phyloP scores from a whole-genome alignment of 2,113 vertebrate genomes.

The Panthera tigris region DNA sequence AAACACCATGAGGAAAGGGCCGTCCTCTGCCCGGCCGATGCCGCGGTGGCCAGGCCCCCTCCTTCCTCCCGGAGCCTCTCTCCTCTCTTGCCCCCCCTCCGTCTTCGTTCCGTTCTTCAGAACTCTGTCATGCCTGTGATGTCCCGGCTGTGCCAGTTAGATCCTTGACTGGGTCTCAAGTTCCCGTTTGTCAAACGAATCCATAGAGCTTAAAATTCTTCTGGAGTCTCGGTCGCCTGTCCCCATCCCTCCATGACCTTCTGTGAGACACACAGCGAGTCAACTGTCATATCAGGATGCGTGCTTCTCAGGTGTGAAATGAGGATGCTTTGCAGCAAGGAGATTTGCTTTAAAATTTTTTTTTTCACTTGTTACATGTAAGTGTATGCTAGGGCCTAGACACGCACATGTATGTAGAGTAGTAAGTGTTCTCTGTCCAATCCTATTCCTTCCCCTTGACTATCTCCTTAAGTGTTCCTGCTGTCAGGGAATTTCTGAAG shows the following conservation, averaged over 20 bases:
- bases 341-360: background rate
- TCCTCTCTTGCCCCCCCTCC: accelerated
- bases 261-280: background rate
- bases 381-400: background rate
- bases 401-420: background rate
- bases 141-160: background rate
- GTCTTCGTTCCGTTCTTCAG: background rate
- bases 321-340: background rate
- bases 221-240: background rate
- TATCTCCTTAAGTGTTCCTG: background rate
- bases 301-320: background rate
- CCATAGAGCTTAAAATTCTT: slow-evolving; percentile 44
- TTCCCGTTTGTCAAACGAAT: background rate
- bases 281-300: background rate
- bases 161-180: background rate
- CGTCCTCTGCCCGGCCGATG: background rate
- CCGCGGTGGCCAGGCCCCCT: accelerated
- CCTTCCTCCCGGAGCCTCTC: background rate
- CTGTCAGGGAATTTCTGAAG: background rate
- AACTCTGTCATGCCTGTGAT: background rate
- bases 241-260: background rate
- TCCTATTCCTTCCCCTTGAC: background rate
- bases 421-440: background rate
- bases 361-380: background rate
- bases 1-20: background rate